These are phyloP conservation scores for Chorisops tibialis DNA, from an alignment of 2,888 invertebrate genomes.

Conservation along the genomic window DNA sequence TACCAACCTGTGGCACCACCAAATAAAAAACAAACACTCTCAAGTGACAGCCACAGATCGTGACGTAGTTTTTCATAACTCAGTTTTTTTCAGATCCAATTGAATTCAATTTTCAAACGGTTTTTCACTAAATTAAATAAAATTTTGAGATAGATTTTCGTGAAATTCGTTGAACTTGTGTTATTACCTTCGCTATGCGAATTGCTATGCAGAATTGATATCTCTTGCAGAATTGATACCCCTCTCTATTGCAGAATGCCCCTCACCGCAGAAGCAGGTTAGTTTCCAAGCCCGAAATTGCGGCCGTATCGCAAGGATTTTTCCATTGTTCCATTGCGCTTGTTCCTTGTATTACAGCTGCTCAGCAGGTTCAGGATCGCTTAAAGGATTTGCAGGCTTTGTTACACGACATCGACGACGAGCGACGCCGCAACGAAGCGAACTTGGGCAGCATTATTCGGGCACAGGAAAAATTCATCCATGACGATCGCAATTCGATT, in stretches of 20 bases:
- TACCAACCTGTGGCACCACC: no score
- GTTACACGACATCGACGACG: slow-evolving; percentile 78
- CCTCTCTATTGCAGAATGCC: slow-evolving; percentile 58
- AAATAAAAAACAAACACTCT: no score
- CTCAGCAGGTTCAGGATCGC: slow-evolving; percentile 73
- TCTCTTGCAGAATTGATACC: not conserved
- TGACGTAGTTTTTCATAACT: no score
- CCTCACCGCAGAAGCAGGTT: slow-evolving; percentile 73
- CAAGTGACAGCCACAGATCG: no score
- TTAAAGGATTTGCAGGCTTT: slow-evolving; percentile 71
- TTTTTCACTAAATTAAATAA: not conserved
- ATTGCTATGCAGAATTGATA: not conserved
- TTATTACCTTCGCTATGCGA: not conserved
- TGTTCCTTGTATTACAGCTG: no score
- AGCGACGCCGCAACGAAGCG: slow-evolving; percentile 74
- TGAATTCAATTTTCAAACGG: no score
- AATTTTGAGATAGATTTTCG: not conserved
- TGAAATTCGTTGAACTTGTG: not conserved
- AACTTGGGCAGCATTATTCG: slow-evolving; percentile 75
- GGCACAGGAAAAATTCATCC: slow-evolving; percentile 64
- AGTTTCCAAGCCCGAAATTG: no score
- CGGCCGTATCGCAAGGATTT: no score
- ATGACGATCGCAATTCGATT: slow-evolving; percentile 56
- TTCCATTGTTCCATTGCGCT: no score
- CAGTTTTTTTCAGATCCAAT: not conserved